phyloP scores from a whole-genome alignment of 2,113 vertebrate genomes.

The Porphyrio hochstetteri region DNA sequence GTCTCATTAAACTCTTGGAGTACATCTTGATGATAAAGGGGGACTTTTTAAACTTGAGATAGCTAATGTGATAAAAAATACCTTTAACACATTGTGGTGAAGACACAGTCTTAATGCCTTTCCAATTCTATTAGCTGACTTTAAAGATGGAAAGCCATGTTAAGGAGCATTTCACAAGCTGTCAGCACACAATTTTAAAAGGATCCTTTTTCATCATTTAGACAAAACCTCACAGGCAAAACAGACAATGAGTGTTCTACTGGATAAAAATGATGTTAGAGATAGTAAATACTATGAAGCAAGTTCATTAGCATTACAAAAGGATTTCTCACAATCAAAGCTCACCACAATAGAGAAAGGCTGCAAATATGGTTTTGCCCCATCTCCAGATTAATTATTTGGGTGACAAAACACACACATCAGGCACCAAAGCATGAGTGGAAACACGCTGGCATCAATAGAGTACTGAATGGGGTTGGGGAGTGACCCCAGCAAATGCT shows the following conservation, averaged over 20 bases:
- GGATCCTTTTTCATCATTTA: slow-evolving; percentile 45
- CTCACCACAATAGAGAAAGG: neutral
- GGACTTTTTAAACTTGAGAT: slow-evolving; percentile 42
- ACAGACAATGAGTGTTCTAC: neutral
- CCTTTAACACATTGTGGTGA: slow-evolving; percentile 22
- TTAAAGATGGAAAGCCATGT: slow-evolving; percentile 52
- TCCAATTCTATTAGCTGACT: slow-evolving; percentile 54
- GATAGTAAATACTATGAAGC: slow-evolving; percentile 28
- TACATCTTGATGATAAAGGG: slow-evolving; percentile 40
- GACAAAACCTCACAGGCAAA: slow-evolving; percentile 51
- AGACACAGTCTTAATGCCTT: slow-evolving; percentile 51
- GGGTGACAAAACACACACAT: neutral
- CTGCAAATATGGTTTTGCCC: neutral
- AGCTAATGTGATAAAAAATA: slow-evolving; percentile 55
- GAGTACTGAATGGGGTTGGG: neutral
- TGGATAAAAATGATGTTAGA: neutral
- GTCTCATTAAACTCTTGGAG: slow-evolving; percentile 48
- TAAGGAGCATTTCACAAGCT: slow-evolving; percentile 40
- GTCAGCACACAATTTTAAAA: slow-evolving; percentile 34
- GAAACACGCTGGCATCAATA: neutral
- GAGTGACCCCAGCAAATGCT: neutral
- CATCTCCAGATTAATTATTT: neutral
- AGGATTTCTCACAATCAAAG: slow-evolving; percentile 31
- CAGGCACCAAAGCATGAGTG: neutral
- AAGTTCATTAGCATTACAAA: slow-evolving; percentile 37